phyloP scores from a whole-genome alignment of 2,797 vertebrate genomes.

The Coranthus polyacanthus region DNA sequence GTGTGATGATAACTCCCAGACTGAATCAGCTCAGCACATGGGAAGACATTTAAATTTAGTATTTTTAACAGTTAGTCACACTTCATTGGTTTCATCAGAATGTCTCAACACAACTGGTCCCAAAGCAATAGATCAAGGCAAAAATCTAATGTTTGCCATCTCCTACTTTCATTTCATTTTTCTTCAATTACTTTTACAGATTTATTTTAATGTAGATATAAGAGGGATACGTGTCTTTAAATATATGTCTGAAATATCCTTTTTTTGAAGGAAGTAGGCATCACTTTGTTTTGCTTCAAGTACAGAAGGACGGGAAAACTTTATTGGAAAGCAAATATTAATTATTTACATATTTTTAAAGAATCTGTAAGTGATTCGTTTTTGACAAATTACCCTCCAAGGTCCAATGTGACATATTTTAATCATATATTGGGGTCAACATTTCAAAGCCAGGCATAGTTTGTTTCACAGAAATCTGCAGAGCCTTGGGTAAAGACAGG shows the following conservation, averaged over 20 bases:
- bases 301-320: no score
- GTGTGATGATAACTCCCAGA: conserved; percentile 27
- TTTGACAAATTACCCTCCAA: not conserved
- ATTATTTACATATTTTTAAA: no score
- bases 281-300: no score
- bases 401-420: not conserved
- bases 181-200: not conserved
- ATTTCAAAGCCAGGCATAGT: not conserved
- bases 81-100: conserved; percentile 30
- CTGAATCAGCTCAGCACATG: conserved; percentile 13
- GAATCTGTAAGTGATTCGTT: not conserved
- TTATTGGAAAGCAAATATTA: no score
- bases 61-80: conserved; percentile 16
- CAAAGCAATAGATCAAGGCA: not conserved
- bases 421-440: not conserved
- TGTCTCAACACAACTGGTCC: conserved; percentile 2
- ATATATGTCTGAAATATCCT: no score
- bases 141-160: conserved; percentile 16
- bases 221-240: no score
- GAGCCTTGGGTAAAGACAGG: not conserved
- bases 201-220: conserved; percentile 9
- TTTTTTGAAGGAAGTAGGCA: no score
- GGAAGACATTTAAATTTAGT: conserved; percentile 9
- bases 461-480: conserved; percentile 8
- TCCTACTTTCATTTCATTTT: conserved; percentile 6